phyloP scores from a whole-genome alignment of 2,797 vertebrate species.

The Diplodus puntazzo region DNA sequence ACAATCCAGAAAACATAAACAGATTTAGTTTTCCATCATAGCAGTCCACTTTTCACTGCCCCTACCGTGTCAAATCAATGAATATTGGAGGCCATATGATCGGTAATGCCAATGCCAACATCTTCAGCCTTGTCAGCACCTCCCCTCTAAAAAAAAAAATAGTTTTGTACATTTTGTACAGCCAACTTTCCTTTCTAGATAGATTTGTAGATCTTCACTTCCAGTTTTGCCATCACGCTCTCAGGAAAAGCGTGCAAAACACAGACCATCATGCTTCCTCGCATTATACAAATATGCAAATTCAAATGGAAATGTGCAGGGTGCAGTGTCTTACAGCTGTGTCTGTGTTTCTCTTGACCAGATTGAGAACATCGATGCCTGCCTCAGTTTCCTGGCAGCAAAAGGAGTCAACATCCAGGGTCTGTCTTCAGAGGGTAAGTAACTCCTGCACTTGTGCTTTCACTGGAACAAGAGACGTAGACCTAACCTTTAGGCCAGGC shows the following conservation, averaged over 20 bases:
- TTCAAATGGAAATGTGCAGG: conserved; percentile 49
- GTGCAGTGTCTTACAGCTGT: conserved; percentile 41
- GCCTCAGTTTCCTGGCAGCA: conserved; percentile 97
- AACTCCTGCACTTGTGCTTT: conserved; percentile 13
- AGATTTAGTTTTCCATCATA: conserved; percentile 5
- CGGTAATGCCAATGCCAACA: neutral
- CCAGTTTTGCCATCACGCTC: neutral
- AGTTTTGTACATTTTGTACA: neutral
- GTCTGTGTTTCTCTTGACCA: conserved; percentile 70
- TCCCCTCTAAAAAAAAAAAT: neutral
- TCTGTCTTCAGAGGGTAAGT: conserved; percentile 96
- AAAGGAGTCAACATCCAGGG: conserved; percentile 99
- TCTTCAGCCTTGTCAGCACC: conserved; percentile 1
- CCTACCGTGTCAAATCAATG: conserved; percentile 5
- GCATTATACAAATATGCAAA: conserved; percentile 59
- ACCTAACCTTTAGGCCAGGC: neutral
- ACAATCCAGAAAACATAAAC: neutral
- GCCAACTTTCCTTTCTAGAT: neutral
- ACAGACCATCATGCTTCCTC: conserved; percentile 11
- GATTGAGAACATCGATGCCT: conserved; percentile 99
- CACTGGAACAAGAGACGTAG: neutral
- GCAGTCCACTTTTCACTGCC: neutral
- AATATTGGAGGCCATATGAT: neutral
- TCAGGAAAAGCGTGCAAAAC: conserved; percentile 21
- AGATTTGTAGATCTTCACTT: conserved; percentile 14